phyloP scores from a whole-genome alignment of 1,140 invertebrate genomes.

The Leptestheria dahalacensis region DNA sequence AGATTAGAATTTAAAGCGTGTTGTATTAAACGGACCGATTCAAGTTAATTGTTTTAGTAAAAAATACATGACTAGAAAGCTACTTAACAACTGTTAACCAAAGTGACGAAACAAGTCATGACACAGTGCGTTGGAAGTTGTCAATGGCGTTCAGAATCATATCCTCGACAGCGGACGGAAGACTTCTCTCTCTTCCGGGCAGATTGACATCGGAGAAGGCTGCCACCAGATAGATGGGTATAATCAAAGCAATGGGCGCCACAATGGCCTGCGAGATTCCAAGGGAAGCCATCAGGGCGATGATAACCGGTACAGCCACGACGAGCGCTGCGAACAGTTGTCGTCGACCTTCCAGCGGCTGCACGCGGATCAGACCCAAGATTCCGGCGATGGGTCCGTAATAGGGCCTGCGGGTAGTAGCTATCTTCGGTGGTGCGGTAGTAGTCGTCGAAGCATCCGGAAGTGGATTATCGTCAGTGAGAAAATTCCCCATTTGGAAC shows the following conservation, averaged over 20 bases:
- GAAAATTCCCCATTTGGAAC: not conserved
- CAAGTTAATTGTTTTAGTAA: not conserved
- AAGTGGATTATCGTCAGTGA: not conserved
- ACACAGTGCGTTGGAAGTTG: no score
- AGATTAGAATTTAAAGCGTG: no score
- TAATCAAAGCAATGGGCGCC: slow-evolving; percentile 4
- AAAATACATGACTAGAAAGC: not conserved
- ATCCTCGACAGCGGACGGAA: not conserved
- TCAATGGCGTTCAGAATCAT: not conserved
- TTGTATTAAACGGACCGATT: not conserved
- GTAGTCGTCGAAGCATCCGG: not conserved
- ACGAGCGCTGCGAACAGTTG: slow-evolving; percentile 1
- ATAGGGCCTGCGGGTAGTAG: not conserved
- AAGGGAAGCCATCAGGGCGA: not conserved
- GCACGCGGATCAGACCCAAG: not conserved
- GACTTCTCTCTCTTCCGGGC: not conserved
- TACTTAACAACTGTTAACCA: not conserved
- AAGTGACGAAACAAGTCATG: not conserved
- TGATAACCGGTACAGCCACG: slow-evolving; percentile 2
- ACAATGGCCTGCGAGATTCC: slow-evolving; percentile 2
- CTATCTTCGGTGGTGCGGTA: not conserved
- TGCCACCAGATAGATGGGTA: slow-evolving; percentile 1
- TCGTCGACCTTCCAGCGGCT: not conserved
- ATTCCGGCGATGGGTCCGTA: not conserved
- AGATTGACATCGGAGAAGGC: not conserved